These are phyloP conservation scores for Ceratina japonica DNA, from an alignment of 1,140 invertebrate genomes.

Conservation along the genomic window DNA sequence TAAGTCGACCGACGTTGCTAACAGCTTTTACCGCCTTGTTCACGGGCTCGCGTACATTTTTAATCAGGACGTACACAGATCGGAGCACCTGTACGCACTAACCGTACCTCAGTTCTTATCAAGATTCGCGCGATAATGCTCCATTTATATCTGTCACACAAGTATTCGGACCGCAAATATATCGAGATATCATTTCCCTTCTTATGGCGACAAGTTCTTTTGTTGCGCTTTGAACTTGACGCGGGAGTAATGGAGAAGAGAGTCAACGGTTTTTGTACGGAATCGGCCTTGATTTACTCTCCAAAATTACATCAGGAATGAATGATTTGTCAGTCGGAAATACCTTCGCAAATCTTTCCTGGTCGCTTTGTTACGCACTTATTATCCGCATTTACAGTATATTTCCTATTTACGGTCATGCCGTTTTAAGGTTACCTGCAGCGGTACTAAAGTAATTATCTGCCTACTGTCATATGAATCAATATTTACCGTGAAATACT, in stretches of 20 bases:
- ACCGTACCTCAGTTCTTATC: conserved; percentile 49
- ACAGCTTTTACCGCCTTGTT: not conserved
- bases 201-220: not conserved
- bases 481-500: not conserved
- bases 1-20: conserved; percentile 64
- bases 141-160: conserved; percentile 44
- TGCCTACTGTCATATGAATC: not conserved
- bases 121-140: conserved; percentile 43
- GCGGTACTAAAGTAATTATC: not conserved
- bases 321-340: conserved; percentile 24
- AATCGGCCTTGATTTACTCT: conserved; percentile 53
- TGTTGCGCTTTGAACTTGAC: conserved; percentile 13
- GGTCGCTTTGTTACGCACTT: not conserved
- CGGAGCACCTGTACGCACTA: conserved; percentile 30
- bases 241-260: not conserved
- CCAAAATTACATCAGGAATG: conserved; percentile 50
- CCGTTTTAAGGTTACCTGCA: conserved; percentile 24
- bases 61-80: conserved; percentile 6
- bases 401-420: conserved; percentile 4
- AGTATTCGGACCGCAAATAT: conserved; percentile 1
- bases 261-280: conserved; percentile 15
- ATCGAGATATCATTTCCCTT: conserved; percentile 1
- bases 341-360: conserved; percentile 17
- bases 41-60: not conserved
- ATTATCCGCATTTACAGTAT: conserved; percentile 3